phyloP scores from a whole-genome alignment of 2,113 vertebrate species.

The Corapipo altera region DNA sequence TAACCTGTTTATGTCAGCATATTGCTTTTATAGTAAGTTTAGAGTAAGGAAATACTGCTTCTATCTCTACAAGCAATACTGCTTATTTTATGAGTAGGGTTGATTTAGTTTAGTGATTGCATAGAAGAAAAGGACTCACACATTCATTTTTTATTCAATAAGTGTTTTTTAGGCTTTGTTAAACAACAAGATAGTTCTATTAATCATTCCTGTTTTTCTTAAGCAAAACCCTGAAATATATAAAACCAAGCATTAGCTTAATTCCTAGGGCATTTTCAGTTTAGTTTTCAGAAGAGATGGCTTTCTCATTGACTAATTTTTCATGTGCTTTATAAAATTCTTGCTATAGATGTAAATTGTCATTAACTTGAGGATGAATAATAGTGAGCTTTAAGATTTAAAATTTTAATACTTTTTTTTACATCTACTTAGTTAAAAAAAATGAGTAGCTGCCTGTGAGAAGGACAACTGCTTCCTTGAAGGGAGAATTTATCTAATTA shows the following conservation, averaged over 20 bases:
- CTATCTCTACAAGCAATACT: background rate
- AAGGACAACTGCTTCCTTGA: background rate
- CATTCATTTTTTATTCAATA: background rate
- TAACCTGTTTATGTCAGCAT: background rate
- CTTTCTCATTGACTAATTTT: background rate
- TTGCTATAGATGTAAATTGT: background rate
- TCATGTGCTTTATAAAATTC: background rate
- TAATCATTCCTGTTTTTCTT: background rate
- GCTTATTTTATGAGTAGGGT: background rate
- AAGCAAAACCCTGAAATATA: background rate
- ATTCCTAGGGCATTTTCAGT: background rate
- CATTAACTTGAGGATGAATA: background rate
- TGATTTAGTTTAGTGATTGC: background rate
- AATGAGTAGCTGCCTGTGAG: background rate
- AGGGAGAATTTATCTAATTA: constrained; percentile 26
- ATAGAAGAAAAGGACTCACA: background rate
- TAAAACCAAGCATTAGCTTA: background rate
- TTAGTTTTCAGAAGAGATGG: background rate
- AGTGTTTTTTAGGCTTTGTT: background rate
- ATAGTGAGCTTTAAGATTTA: background rate
- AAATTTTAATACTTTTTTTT: background rate
- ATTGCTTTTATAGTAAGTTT: background rate
- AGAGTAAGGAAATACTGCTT: background rate
- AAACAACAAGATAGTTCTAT: background rate
- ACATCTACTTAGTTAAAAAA: background rate